These are phyloP conservation scores for Melitaea cinxia DNA, from an alignment of 1,140 invertebrate species.

Conservation along the genomic window DNA sequence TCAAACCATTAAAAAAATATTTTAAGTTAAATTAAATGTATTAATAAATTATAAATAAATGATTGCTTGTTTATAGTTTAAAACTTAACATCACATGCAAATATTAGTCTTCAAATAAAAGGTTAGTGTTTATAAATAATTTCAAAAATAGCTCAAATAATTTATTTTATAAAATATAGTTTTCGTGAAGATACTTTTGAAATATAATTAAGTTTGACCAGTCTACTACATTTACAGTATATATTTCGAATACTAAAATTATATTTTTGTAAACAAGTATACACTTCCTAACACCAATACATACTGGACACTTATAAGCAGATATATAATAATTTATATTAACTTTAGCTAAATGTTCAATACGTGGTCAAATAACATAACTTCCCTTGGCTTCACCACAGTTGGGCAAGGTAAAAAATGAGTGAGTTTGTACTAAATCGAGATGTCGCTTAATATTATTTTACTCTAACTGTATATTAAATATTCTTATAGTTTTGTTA, in stretches of 20 bases:
- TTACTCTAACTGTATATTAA: background rate
- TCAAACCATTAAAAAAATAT: no score
- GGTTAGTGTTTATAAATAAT: no score
- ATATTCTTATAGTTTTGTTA: background rate
- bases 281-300: background rate
- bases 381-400: background rate
- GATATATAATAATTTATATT: background rate
- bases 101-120: no score
- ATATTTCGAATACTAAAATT: conserved; percentile 2
- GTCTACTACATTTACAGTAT: background rate
- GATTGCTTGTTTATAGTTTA: no score
- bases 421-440: conserved; percentile 7
- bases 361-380: background rate
- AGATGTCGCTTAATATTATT: background rate
- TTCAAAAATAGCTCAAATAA: no score
- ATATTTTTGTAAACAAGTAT: background rate
- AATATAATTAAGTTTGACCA: background rate
- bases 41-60: no score
- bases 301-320: conserved; percentile 3
- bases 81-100: no score
- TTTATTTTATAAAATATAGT: no score
- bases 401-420: background rate
- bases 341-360: background rate
- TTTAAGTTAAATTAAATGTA: no score
- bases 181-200: background rate